Evolutionary conservation across 1,140 invertebrate species (phyloP).

Genomic region (Goniozus legneri): DNA sequence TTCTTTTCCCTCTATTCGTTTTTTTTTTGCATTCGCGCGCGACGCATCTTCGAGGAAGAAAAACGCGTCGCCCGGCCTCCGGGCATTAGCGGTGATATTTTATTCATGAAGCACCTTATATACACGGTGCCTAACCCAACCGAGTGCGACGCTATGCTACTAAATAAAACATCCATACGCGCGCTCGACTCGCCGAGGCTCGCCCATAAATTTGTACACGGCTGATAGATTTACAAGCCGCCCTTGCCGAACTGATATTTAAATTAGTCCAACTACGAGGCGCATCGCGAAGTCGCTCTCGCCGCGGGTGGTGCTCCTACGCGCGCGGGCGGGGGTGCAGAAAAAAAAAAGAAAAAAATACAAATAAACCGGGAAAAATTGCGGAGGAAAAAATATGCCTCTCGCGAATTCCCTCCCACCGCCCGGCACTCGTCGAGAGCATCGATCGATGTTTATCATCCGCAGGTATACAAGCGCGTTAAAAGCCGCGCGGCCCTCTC

Average conservation of each 20-base stretch:
- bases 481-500: too few relatives aligned
- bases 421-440: too few relatives aligned
- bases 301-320: conserved; percentile 27
- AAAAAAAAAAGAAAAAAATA: too few relatives aligned
- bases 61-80: conserved; percentile 48
- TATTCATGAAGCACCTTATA: conserved; percentile 54
- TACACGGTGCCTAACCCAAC: conserved; percentile 38
- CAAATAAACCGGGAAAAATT: not conserved
- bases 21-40: conserved; percentile 13
- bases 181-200: too few relatives aligned
- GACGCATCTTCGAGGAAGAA: conserved; percentile 41
- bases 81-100: conserved; percentile 53
- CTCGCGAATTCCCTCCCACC: conserved; percentile 16
- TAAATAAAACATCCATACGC: conserved; percentile 55
- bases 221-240: conserved; percentile 55
- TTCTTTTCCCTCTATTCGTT: conserved; percentile 4
- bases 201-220: conserved; percentile 50
- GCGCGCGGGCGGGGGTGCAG: too few relatives aligned
- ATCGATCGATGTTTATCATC: conserved; percentile 18
- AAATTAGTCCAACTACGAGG: conserved; percentile 51
- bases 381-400: conserved; percentile 18
- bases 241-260: conserved; percentile 54
- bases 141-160: conserved; percentile 42
- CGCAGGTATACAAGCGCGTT: too few relatives aligned
- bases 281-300: conserved; percentile 31